A percentile compares a stretch with the other conserved stretches of the same genome.
phyloP scores from a whole-genome alignment of 30 jellyfish, hydroid and myxozoan species.

The Hydractinia echinata region DNA sequence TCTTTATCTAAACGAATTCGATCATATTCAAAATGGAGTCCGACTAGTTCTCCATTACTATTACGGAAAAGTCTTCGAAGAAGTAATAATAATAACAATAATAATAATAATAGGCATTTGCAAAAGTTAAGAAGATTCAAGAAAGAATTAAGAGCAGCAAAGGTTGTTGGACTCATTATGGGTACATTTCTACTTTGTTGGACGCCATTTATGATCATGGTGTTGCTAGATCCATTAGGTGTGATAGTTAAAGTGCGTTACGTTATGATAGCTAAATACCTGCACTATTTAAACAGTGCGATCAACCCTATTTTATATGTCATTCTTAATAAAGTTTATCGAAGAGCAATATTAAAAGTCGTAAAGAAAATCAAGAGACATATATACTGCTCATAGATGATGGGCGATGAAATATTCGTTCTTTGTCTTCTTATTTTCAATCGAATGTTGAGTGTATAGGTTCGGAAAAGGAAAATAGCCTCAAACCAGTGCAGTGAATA shows the following conservation, averaged over 20 bases:
- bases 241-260: constrained; percentile 19
- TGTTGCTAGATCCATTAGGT: constrained; percentile 33
- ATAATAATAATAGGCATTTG: constrained; percentile 1
- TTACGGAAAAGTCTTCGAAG: background rate
- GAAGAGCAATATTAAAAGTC: constrained; percentile 28
- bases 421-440: too few relatives aligned
- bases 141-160: constrained; percentile 71
- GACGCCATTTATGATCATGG: constrained; percentile 86
- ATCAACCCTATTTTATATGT: constrained; percentile 77
- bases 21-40: constrained; percentile 14
- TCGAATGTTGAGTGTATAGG: too few relatives aligned
- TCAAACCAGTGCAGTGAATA: too few relatives aligned
- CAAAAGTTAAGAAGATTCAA: constrained; percentile 36
- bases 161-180: constrained; percentile 58
- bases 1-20: background rate
- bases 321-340: constrained; percentile 47
- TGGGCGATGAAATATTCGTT: too few relatives aligned
- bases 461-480: too few relatives aligned
- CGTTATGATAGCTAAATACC: constrained; percentile 40
- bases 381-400: too few relatives aligned
- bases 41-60: constrained; percentile 1
- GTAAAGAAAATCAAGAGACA: too few relatives aligned
- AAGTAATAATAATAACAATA: background rate
- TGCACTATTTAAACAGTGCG: constrained; percentile 85
- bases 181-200: constrained; percentile 79